These are phyloP conservation scores for Drosophila pachea DNA, from an alignment of 1,140 invertebrate genomes.

Conservation along the genomic window DNA sequence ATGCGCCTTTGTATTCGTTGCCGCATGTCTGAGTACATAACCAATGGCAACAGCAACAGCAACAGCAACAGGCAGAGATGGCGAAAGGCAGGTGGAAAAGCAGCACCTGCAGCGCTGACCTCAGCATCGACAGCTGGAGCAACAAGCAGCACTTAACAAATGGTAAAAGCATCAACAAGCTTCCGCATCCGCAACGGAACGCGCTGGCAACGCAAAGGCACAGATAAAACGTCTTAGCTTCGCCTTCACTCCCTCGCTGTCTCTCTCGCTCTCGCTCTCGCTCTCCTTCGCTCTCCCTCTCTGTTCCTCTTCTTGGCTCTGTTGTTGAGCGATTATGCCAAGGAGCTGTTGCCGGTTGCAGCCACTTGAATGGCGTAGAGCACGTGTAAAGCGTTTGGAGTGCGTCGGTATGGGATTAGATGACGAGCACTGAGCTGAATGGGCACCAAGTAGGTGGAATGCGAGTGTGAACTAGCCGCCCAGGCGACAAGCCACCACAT, in stretches of 20 bases:
- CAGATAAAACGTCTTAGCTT: slow-evolving; percentile 74
- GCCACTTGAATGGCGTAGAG: slow-evolving; percentile 68
- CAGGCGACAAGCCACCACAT: slow-evolving; percentile 40
- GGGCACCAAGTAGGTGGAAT: slow-evolving; percentile 32
- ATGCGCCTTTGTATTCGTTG: slow-evolving; percentile 29
- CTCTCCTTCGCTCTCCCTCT: background rate
- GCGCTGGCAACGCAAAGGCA: slow-evolving; percentile 49
- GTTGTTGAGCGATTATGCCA: slow-evolving; percentile 74
- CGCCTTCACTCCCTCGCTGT: slow-evolving; percentile 13
- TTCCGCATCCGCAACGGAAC: slow-evolving; percentile 75
- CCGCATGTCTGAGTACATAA: slow-evolving; percentile 70
- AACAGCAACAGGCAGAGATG: slow-evolving; percentile 32
- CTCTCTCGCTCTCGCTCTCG: slow-evolving; percentile 2
- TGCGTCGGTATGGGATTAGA: slow-evolving; percentile 73
- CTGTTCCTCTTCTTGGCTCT: slow-evolving; percentile 11
- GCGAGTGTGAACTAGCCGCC: slow-evolving; percentile 46
- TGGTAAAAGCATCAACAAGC: slow-evolving; percentile 77
- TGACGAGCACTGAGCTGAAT: slow-evolving; percentile 33
- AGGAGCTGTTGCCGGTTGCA: slow-evolving; percentile 58
- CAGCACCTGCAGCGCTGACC: slow-evolving; percentile 68
- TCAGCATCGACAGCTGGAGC: slow-evolving; percentile 75
- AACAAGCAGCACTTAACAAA: slow-evolving; percentile 77
- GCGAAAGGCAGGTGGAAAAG: slow-evolving; percentile 39
- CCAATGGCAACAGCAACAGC: slow-evolving; percentile 56
- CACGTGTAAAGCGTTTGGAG: slow-evolving; percentile 73